phyloP scores from a whole-genome alignment of 2,113 vertebrate genomes.

The Odontesthes bonariensis region DNA sequence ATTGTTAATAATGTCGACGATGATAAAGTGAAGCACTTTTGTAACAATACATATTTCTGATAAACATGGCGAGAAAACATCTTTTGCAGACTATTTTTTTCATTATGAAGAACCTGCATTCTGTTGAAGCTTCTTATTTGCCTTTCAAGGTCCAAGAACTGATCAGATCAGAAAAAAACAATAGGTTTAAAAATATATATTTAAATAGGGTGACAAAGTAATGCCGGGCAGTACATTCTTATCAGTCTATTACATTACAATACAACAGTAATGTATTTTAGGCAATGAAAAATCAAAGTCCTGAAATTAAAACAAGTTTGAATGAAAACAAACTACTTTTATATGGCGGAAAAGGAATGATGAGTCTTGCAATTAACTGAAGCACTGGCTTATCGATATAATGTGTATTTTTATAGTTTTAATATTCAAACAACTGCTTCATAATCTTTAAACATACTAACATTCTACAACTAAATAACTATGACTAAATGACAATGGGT shows the following conservation, averaged over 20 bases:
- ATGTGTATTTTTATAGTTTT: no score
- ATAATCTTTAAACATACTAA: not conserved
- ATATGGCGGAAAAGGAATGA: no score
- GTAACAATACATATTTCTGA: not conserved
- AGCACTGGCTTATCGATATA: no score
- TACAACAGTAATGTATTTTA: no score
- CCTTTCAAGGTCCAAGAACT: not conserved
- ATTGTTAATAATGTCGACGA: not conserved
- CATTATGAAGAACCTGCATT: not conserved
- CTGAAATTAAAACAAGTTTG: no score
- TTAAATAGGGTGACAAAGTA: no score
- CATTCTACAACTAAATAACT: not conserved
- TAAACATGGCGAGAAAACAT: not conserved
- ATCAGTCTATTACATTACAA: no score
- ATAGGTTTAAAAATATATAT: no score
- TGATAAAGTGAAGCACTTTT: constrained; percentile 8
- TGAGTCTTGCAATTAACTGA: no score
- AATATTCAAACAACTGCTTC: not conserved
- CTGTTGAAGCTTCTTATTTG: constrained; percentile 3
- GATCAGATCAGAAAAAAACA: not conserved
- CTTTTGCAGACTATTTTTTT: not conserved
- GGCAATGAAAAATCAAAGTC: no score
- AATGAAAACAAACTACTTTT: no score
- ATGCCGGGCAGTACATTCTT: no score
- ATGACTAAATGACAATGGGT: not conserved